Percentiles rank a stretch among this genome's conserved stretches.
These are phyloP conservation scores for Syndactyla subalaris DNA, from an alignment of 2,797 vertebrate genomes.

Conservation along the genomic window DNA sequence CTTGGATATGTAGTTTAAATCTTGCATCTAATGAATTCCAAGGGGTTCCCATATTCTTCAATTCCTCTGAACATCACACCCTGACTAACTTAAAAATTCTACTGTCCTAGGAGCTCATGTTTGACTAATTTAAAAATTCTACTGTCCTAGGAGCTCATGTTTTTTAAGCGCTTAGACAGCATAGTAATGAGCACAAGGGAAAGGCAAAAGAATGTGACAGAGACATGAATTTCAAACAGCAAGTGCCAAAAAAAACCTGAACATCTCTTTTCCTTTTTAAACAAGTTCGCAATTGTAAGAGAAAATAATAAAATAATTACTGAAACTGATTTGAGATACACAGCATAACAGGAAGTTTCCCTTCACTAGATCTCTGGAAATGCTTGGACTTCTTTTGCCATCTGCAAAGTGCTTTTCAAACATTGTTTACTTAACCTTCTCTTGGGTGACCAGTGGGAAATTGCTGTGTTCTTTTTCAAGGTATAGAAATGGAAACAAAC, in stretches of 20 bases:
- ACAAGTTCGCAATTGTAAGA: background rate
- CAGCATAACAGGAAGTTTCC: constrained; percentile 1
- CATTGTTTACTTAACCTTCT: constrained; percentile 5
- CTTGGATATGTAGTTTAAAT: background rate
- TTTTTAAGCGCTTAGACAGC: background rate
- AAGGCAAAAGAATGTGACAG: background rate
- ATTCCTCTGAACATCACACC: background rate
- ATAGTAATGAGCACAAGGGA: background rate
- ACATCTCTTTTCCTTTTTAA: constrained; percentile 18
- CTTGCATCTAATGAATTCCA: constrained; percentile 4
- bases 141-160: background rate
- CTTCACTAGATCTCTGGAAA: background rate
- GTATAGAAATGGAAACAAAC: constrained; percentile 16
- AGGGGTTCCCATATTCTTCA: background rate
- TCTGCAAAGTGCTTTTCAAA: constrained; percentile 43
- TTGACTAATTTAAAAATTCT: background rate
- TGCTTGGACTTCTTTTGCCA: background rate
- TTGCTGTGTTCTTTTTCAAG: background rate
- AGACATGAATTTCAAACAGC: constrained; percentile 11
- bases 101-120: too few species aligned
- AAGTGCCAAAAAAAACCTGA: background rate
- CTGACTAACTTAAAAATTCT: background rate
- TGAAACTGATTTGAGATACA: background rate
- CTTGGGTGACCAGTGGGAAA: background rate
- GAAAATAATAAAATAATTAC: background rate